These are phyloP conservation scores for Sebastes matsubarae DNA, from an alignment of 2,797 vertebrate genomes.

Conservation along the genomic window DNA sequence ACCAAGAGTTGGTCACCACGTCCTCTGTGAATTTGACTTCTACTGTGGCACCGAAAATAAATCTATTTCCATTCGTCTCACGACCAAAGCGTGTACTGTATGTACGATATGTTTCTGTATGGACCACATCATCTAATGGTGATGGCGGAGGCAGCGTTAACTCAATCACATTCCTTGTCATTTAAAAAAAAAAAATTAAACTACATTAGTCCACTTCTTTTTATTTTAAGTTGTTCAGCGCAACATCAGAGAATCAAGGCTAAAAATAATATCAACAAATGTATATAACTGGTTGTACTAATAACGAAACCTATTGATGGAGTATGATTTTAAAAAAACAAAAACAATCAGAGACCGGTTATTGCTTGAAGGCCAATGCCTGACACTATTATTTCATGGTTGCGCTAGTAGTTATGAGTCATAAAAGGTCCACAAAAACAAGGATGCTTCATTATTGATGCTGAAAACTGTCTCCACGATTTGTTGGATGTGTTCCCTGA, in stretches of 20 bases:
- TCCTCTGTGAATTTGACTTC: background rate
- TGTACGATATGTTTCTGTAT: background rate
- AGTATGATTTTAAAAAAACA: background rate
- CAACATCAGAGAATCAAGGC: background rate
- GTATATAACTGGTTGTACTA: background rate
- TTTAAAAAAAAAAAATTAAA: background rate
- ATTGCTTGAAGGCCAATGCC: background rate
- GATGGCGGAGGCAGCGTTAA: too few species aligned
- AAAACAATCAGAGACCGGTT: background rate
- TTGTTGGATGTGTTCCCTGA: background rate
- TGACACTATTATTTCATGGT: background rate
- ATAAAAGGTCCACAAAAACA: slow-evolving; percentile 8
- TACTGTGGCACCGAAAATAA: background rate
- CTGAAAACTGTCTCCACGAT: slow-evolving; percentile 11
- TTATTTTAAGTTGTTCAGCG: background rate
- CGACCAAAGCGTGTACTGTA: background rate
- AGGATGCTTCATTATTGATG: slow-evolving; percentile 4
- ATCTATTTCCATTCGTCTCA: background rate
- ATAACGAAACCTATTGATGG: background rate
- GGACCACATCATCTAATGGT: background rate
- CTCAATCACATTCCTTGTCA: too few species aligned
- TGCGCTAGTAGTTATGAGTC: slow-evolving; percentile 9
- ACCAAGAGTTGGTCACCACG: background rate
- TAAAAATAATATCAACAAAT: background rate
- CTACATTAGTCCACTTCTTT: background rate